phyloP scores from a whole-genome alignment of 2,888 invertebrate species.

The Notodonta dromedarius region DNA sequence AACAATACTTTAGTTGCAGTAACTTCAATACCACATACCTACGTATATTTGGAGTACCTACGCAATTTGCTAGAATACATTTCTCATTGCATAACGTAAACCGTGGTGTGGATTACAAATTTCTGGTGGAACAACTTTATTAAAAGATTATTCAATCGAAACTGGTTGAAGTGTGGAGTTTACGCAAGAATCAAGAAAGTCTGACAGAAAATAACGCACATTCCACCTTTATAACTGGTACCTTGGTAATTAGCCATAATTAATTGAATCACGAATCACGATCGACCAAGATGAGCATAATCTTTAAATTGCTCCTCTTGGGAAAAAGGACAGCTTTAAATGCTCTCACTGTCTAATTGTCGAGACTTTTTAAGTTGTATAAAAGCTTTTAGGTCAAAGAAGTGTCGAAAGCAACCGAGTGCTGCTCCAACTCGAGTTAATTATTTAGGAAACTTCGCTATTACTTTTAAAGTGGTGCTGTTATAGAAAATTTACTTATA shows the following conservation, averaged over 20 bases:
- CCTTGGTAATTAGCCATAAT: neutral
- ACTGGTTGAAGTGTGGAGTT: conserved; percentile 22
- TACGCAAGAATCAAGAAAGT: conserved; percentile 20
- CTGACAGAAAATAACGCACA: neutral
- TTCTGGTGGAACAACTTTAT: conserved; percentile 30
- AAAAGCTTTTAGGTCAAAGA: conserved; percentile 34
- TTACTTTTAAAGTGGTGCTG: conserved; percentile 19
- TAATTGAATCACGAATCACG: conserved; percentile 2
- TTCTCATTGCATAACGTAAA: conserved; percentile 28
- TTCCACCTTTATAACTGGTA: neutral
- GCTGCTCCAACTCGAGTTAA: conserved; percentile 24
- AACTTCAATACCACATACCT: neutral
- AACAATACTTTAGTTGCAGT: neutral
- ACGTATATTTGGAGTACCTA: conserved; percentile 20
- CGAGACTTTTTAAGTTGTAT: conserved; percentile 33
- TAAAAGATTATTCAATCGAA: conserved; percentile 31
- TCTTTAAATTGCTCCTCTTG: conserved; percentile 15
- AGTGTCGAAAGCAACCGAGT: conserved; percentile 22
- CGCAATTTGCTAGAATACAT: conserved; percentile 22
- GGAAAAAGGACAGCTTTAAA: conserved; percentile 28
- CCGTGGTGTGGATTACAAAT: conserved; percentile 28
- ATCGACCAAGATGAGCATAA: conserved; percentile 3
- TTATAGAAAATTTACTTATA: conserved; percentile 11
- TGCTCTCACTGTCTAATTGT: conserved; percentile 26
- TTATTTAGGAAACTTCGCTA: conserved; percentile 26